Base-by-base conservation (phyloP, 2,113 vertebrate genomes). In the Craseonycteris thonglongyai region DNA sequence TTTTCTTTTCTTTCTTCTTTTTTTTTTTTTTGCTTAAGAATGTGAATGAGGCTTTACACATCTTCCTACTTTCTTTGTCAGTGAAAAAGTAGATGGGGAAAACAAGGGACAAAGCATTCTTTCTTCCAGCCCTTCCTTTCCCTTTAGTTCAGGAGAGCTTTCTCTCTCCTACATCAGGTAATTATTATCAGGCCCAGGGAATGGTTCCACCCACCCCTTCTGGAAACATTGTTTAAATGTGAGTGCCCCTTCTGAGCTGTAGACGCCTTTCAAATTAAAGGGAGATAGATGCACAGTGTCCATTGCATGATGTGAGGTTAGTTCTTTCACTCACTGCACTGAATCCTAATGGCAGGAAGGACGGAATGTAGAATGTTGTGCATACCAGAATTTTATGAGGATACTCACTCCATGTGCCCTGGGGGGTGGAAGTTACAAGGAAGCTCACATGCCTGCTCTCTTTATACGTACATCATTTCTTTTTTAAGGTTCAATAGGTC, bases 391-490 rank as follows among this genome's bases (percentile, higher is more conserved):
- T 90, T 96, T 95, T 93, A 95, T n/a, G n/a, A n/a, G n/a, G n/a
- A n/a, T 22, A 95, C 79, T 88, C 63, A 81, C 81, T 96, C 56
- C 15, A 19, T 38, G 79, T 66, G 61, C 84, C 94, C 91, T 87
- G 26, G 88, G 88, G 91, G 42, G n/a, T 91, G 78, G 84, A 95
- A 91, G 58, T 79, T 95, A 47, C 71, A 91, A 88, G 30, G 63
- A 95, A 91, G 75, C 87, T 94, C 91, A 95, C 93, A 91, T 93
- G 90, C 86, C n/a, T 93, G 68, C 16, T 89, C 88, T 91, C 66
- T 86, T 74, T 93, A 79, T 79, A 78, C 85, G 59, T 85, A 90
- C 42, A 89, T 95, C 54, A 81, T 68, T 61, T 84, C 80, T 83
- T 76, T 66, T 45, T 33, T 19, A 35, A 54, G 68, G 79, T 91